A percentile compares a stretch with the other conserved stretches of the same genome.
Evolutionary conservation across 2,797 vertebrate genomes (phyloP).

Genomic region (Peromyscus eremicus): DNA sequence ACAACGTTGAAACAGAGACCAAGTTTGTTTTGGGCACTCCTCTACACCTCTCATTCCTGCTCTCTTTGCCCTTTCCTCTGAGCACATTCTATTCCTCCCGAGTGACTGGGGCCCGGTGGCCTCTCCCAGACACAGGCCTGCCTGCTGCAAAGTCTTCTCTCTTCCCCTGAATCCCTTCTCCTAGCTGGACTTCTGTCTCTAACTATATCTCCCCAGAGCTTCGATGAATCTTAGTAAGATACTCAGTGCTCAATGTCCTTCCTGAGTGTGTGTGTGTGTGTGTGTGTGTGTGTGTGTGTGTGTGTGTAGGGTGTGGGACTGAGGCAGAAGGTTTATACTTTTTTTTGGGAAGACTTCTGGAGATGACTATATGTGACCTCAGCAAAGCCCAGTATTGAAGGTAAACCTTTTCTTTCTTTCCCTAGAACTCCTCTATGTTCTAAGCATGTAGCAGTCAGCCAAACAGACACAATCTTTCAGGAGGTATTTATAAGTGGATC

Average conservation of each 20-base stretch:
- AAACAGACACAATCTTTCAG: conserved; percentile 23
- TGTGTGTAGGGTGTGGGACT: not conserved
- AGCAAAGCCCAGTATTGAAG: not conserved
- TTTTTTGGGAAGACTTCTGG: not conserved
- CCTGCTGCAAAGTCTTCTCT: not conserved
- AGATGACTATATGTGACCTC: not conserved
- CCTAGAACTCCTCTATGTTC: not conserved
- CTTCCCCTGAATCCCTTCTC: not conserved
- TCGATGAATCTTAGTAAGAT: not conserved
- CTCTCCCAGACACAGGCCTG: not conserved
- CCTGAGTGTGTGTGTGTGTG: not conserved
- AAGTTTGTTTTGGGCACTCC: not conserved
- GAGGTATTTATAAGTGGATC: not conserved
- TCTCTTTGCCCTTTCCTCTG: not conserved
- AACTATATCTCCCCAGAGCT: not conserved
- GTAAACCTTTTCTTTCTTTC: not conserved
- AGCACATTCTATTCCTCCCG: not conserved
- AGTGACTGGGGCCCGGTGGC: too few species aligned
- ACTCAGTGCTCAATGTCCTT: not conserved
- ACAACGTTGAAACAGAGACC: not conserved
- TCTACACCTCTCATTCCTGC: not conserved
- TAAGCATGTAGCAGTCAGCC: not conserved
- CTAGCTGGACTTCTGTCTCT: not conserved
- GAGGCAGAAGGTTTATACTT: not conserved
- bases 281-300: not conserved